Conservation (phyloP, 2,113 vertebrate genomes). For the Illadopsis cleaveri region DNA sequence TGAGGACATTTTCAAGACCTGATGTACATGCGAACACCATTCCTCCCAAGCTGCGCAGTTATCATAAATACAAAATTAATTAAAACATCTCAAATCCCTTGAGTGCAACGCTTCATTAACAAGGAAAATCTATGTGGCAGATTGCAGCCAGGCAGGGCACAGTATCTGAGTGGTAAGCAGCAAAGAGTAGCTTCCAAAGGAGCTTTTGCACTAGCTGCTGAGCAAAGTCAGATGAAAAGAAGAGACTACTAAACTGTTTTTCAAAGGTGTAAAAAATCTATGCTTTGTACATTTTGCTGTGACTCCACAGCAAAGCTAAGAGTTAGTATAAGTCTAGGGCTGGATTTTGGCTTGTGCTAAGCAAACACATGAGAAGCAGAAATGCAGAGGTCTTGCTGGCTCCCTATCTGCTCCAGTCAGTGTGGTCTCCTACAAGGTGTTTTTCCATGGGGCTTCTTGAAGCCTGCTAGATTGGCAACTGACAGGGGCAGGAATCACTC, state of each 20-base stretch:
- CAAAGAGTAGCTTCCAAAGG: background rate
- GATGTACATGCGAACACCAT: background rate
- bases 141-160: background rate
- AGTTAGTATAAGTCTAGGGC: background rate
- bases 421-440: fast-evolving
- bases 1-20: background rate
- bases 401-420: background rate
- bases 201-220: background rate
- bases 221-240: background rate
- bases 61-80: background rate
- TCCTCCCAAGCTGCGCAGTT: background rate
- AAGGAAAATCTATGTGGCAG: background rate
- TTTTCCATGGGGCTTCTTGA: no score
- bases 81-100: background rate
- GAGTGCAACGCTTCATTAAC: background rate
- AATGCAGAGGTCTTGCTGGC: background rate
- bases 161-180: background rate
- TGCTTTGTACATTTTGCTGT: background rate
- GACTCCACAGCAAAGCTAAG: background rate
- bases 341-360: background rate
- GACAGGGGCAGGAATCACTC: no score
- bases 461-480: no score
- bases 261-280: background rate
- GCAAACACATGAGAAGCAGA: background rate
- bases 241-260: background rate